These are phyloP conservation scores for Kobus ellipsiprymnus DNA, from an alignment of 2,113 vertebrate species.

Conservation along the genomic window DNA sequence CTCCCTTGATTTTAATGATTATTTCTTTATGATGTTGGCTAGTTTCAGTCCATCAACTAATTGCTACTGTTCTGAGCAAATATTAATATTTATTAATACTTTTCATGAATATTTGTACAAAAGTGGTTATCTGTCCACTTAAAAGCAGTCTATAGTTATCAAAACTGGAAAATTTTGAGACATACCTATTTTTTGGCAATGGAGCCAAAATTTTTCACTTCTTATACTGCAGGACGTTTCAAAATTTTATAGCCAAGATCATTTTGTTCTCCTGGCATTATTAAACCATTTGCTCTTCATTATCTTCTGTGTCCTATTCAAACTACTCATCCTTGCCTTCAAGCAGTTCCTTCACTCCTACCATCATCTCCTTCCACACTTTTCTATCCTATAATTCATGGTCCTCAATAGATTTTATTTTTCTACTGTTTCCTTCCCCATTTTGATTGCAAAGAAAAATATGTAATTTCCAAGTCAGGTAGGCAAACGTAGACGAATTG, in stretches of 20 bases:
- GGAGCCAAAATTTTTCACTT: neutral
- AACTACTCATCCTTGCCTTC: neutral
- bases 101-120: neutral
- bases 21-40: neutral
- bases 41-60: neutral
- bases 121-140: neutral
- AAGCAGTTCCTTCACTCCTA: neutral
- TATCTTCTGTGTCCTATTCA: neutral
- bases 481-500: neutral
- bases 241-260: neutral
- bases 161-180: constrained; percentile 4
- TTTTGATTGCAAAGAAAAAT: neutral
- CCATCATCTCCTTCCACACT: constrained; percentile 3
- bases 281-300: neutral
- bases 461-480: neutral
- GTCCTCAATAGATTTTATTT: neutral
- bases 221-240: neutral
- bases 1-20: neutral
- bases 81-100: neutral
- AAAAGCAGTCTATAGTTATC: neutral
- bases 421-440: neutral
- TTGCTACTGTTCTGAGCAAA: neutral
- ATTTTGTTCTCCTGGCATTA: neutral
- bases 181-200: neutral
- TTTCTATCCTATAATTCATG: neutral